These are phyloP conservation scores for Drosophila pseudotalamancana DNA, from an alignment of 2,888 invertebrate species.

Conservation along the genomic window DNA sequence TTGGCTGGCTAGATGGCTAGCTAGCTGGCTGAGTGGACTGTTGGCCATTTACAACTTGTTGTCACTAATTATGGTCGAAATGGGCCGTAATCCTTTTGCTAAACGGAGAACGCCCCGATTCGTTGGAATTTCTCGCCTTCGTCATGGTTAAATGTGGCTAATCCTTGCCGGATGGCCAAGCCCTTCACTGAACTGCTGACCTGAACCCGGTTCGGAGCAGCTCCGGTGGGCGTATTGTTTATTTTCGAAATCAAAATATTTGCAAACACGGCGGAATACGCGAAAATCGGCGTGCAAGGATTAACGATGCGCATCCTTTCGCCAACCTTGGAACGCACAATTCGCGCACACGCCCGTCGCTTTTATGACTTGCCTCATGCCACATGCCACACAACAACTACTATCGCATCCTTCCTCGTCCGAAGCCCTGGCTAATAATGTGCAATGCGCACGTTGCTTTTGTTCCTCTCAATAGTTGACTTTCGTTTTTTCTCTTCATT, in stretches of 20 bases:
- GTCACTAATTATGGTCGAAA: slow-evolving; percentile 82
- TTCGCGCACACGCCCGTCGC: slow-evolving; percentile 55
- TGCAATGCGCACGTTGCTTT: slow-evolving; percentile 57
- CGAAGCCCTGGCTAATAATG: slow-evolving; percentile 56
- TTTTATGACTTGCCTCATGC: slow-evolving; percentile 57
- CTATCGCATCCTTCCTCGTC: slow-evolving; percentile 9
- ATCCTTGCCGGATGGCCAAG: slow-evolving; percentile 60
- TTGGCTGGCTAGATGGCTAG: no score
- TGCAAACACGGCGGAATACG: slow-evolving; percentile 73
- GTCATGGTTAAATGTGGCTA: slow-evolving; percentile 76
- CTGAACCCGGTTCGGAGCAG: slow-evolving; percentile 46
- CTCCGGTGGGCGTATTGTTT: slow-evolving; percentile 78
- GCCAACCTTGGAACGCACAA: slow-evolving; percentile 50
- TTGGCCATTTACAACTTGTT: slow-evolving; percentile 81
- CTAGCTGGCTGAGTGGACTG: no score
- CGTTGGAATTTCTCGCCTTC: slow-evolving; percentile 35
- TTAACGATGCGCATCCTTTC: slow-evolving; percentile 71
- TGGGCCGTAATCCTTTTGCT: slow-evolving; percentile 78
- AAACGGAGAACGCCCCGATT: slow-evolving; percentile 69
- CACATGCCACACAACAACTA: slow-evolving; percentile 22
- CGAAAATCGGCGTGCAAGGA: slow-evolving; percentile 55
- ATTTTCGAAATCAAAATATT: slow-evolving; percentile 82
- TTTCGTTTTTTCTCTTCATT: slow-evolving; percentile 52
- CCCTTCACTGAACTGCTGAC: slow-evolving; percentile 18
- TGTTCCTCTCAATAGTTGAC: slow-evolving; percentile 50